Evolutionary conservation across 2,888 invertebrate species (phyloP), one percentile per base, ranked within the genome.

Genomic region (Spodoptera littoralis): DNA sequence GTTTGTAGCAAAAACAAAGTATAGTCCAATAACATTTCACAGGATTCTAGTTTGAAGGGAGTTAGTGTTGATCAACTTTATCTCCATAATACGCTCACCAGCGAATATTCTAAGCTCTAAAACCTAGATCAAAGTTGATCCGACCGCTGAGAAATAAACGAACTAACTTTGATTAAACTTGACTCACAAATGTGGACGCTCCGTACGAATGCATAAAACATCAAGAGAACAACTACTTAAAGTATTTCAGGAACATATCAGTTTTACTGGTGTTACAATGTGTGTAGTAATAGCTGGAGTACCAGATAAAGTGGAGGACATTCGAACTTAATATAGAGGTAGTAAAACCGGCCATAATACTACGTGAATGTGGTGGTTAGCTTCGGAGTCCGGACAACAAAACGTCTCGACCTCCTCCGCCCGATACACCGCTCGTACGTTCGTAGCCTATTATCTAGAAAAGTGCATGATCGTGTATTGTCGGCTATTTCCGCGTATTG

Each of bases 381-480:
- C 52, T 52, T 1, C 48, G 69, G 27, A 55, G 69, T 44, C 27
- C 50, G 69, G 48, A 61, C 60, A 43, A 52, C 42, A 60, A 73
- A 69, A 60, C 47, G 42, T 43, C 43, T 27, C 74, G 36, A 60
- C 27, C 55, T 49, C 48, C 55, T 56, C 51, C 11, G 18, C 53
- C 50, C 43, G 70, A 52, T 53, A 42, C 52, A 56, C 60, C 60
- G 55, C 60, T 9, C 12, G 18, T 43, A 70, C 36, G 18, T 24
- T 43, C 24, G 41, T 22, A 48, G 36, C 36, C 70, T 13, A 74
- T 70, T 70, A 74, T 61, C 63, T 54, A 47, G 27, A 61, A 61
- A 66, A 74, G 62, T 69, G 74, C 70, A 70, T 55, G 62, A 68
- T 67, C 54, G 54, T 44, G 46, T 55, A 53, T 72, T 72, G 73